These are phyloP conservation scores for Eristalis pertinax DNA, from an alignment of 2,888 invertebrate species.

Conservation along the genomic window DNA sequence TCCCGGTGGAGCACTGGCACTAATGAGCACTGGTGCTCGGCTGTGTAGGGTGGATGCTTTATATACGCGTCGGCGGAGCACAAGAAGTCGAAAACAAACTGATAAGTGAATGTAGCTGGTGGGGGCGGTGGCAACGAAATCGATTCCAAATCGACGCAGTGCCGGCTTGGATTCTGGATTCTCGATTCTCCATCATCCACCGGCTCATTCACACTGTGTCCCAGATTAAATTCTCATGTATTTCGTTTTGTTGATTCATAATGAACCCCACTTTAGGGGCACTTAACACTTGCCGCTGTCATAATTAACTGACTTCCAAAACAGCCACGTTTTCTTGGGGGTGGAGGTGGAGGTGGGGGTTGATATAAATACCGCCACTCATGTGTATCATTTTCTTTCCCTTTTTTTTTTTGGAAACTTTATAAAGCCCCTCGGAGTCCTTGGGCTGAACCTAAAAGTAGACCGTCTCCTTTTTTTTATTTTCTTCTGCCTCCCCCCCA, in stretches of 20 bases:
- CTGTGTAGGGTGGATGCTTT: not conserved
- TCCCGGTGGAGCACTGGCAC: not conserved
- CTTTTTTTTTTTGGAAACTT: not conserved
- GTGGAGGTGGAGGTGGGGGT: too few species aligned
- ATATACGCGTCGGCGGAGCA: not conserved
- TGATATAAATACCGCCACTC: slow-evolving; percentile 14
- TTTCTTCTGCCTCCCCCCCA: too few species aligned
- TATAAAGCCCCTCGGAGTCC: slow-evolving; percentile 11
- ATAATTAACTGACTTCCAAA: slow-evolving; percentile 59
- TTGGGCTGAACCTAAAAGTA: not conserved
- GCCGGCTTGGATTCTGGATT: too few species aligned
- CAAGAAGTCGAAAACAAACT: not conserved
- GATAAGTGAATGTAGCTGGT: not conserved
- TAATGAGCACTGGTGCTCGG: not conserved
- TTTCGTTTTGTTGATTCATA: slow-evolving; percentile 37
- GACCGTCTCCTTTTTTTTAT: too few species aligned
- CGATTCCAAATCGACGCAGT: not conserved
- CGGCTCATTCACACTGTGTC: not conserved
- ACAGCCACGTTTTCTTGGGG: not conserved
- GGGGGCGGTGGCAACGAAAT: not conserved
- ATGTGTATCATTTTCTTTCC: not conserved
- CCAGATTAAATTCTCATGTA: slow-evolving; percentile 18
- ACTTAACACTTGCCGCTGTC: slow-evolving; percentile 63
- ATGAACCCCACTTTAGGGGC: slow-evolving; percentile 48
- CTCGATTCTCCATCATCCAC: too few species aligned